These are phyloP conservation scores for Hyperoplus lanceolatus DNA, from an alignment of 2,797 vertebrate species.

Conservation along the genomic window DNA sequence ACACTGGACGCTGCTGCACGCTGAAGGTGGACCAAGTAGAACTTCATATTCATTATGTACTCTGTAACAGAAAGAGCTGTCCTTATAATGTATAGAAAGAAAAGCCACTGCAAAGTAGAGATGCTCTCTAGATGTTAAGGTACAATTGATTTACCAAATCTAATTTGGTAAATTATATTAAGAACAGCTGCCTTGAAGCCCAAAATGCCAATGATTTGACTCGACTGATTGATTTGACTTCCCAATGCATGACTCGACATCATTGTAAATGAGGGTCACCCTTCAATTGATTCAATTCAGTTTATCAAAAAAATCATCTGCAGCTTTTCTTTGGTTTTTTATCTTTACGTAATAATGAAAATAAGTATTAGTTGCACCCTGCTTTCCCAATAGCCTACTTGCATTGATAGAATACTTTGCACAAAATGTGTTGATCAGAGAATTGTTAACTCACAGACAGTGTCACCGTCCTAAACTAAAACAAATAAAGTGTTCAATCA, in stretches of 20 bases:
- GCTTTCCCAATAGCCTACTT: background rate
- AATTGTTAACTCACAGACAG: background rate
- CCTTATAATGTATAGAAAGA: background rate
- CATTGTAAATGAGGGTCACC: too few species aligned
- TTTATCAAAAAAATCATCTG: background rate
- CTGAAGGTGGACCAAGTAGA: conserved; percentile 2
- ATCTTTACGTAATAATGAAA: background rate
- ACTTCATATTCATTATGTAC: background rate
- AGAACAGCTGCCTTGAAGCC: background rate
- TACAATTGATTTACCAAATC: background rate
- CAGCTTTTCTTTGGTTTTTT: background rate
- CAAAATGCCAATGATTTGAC: background rate
- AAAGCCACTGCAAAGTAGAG: background rate
- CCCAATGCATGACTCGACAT: too few species aligned
- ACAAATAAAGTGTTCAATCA: background rate
- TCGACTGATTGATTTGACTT: too few species aligned
- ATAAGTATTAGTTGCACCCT: background rate
- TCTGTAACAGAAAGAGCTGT: background rate
- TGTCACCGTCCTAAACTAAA: background rate
- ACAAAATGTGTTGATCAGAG: background rate
- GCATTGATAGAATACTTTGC: background rate
- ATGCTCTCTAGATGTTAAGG: background rate
- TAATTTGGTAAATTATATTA: background rate
- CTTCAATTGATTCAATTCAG: background rate
- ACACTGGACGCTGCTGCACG: conserved; percentile 10